Percentiles rank a stretch among this genome's conserved stretches.
Conservation (phyloP, 2,113 vertebrate genomes). For the Cnemophilus loriae region DNA sequence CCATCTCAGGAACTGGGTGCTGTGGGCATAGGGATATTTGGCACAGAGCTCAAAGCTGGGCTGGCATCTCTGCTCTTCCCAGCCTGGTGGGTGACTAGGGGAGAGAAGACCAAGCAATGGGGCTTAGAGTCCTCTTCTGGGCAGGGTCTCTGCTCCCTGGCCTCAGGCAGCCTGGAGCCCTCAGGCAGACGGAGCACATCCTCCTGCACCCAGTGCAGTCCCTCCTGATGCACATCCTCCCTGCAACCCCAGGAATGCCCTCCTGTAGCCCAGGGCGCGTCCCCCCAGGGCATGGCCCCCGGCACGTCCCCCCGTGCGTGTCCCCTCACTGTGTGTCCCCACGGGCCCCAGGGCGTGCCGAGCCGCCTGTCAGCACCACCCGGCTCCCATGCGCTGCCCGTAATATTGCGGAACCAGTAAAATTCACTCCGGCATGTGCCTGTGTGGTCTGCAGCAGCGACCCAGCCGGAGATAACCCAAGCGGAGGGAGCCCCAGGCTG, state of each 20-base stretch:
- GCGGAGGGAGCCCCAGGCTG: neutral
- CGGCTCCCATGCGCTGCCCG: neutral
- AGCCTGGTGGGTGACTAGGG: neutral
- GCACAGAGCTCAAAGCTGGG: neutral
- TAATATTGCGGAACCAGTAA: neutral
- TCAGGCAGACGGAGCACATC: accelerated
- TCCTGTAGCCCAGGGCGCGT: accelerated
- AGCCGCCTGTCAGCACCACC: neutral
- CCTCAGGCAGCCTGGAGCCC: neutral
- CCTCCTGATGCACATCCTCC: accelerated
- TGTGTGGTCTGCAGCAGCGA: conserved; percentile 35
- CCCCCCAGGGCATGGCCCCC: too few species aligned
- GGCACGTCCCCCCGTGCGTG: too few species aligned
- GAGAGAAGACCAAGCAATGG: neutral
- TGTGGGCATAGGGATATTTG: neutral
- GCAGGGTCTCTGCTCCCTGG: neutral
- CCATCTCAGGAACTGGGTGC: neutral
- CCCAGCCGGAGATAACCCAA: neutral
- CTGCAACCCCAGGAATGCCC: accelerated
- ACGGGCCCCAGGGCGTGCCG: neutral
- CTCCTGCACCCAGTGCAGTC: neutral
- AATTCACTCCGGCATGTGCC: neutral
- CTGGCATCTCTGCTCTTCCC: neutral
- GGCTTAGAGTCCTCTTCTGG: neutral
- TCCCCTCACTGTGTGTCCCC: neutral